These are phyloP conservation scores for Lepilemur septentrionalis DNA, from an alignment of 2,797 vertebrate genomes.

Conservation along the genomic window DNA sequence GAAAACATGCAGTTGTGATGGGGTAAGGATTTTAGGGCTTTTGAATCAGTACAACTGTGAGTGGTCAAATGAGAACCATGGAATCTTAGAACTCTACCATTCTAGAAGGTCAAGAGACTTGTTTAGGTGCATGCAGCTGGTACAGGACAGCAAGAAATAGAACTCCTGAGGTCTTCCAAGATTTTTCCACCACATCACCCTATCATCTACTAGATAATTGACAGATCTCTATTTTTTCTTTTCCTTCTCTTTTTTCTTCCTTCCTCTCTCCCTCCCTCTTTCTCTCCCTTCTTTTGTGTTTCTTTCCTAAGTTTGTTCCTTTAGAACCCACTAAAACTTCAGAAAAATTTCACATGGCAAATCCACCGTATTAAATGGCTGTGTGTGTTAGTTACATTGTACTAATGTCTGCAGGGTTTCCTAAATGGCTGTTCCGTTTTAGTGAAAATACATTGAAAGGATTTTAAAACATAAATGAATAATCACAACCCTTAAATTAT, in stretches of 20 bases:
- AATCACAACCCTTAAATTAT: background rate
- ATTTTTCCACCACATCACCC: background rate
- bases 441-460: background rate
- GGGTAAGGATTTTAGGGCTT: background rate
- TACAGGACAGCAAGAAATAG: background rate
- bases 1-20: background rate
- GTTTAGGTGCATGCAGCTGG: background rate
- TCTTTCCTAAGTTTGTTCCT: background rate
- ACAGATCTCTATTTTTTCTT: background rate
- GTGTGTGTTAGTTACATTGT: background rate
- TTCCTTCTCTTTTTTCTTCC: background rate
- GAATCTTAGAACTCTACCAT: background rate
- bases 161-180: fast-evolving
- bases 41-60: background rate
- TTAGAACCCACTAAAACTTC: background rate
- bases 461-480: background rate
- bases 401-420: background rate
- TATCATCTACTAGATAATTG: background rate
- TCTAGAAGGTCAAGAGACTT: background rate
- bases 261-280: background rate
- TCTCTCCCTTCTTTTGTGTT: background rate
- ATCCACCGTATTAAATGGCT: background rate
- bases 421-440: background rate
- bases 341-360: background rate
- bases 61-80: background rate